A percentile compares a stretch with the other conserved stretches of the same genome.
phyloP scores from a whole-genome alignment of 2,113 vertebrate species.

The Indicator indicator region DNA sequence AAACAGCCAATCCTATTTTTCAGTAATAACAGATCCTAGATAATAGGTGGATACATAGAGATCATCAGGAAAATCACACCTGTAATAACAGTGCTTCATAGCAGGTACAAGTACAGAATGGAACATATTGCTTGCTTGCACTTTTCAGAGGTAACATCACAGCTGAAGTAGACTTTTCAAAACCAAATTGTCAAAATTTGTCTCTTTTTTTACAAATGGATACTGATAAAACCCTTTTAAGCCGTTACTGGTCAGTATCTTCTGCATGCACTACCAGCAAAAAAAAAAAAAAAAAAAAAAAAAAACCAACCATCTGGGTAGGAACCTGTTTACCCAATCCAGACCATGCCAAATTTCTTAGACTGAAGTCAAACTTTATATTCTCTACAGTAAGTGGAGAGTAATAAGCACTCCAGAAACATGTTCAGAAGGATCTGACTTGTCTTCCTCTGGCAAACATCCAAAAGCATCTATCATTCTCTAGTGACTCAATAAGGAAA shows the following conservation, averaged over 20 bases:
- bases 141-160: neutral
- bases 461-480: neutral
- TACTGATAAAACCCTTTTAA: slow-evolving; percentile 6
- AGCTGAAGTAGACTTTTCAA: slow-evolving; percentile 41
- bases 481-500: neutral
- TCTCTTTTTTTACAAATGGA: slow-evolving; percentile 22
- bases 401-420: neutral
- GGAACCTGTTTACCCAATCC: neutral
- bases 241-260: neutral
- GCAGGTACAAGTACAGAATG: neutral
- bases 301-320: neutral
- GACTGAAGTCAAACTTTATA: neutral
- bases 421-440: neutral
- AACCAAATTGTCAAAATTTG: slow-evolving; percentile 12
- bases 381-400: neutral
- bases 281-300: neutral
- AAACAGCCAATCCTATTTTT: slow-evolving; percentile 8
- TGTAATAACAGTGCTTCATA: neutral
- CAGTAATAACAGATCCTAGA: neutral
- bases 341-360: too few relatives aligned
- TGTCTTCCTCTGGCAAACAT: neutral
- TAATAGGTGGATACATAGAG: neutral
- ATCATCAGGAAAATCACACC: slow-evolving; percentile 30
- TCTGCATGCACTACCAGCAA: neutral
- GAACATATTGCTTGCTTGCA: neutral